These are phyloP conservation scores for Ernsta delagoae DNA, from an alignment of 2,888 invertebrate genomes.

Conservation along the genomic window DNA sequence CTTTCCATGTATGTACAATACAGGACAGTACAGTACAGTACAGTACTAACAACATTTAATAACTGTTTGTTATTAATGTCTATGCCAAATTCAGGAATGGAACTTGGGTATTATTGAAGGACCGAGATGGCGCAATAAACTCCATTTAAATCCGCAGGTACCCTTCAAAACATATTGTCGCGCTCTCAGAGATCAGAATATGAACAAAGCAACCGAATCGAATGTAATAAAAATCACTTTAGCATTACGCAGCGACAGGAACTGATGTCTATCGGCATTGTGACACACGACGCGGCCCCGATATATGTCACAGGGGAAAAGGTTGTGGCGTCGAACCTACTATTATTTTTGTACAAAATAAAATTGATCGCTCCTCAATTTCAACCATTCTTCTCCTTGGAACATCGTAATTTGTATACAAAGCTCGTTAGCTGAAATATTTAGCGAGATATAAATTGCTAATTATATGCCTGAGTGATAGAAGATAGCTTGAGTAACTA, in stretches of 20 bases:
- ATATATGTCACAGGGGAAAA: conserved; percentile 76
- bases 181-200: conserved; percentile 50
- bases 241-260: conserved; percentile 76
- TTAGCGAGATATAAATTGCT: conserved; percentile 3
- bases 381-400: conserved; percentile 40
- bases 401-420: conserved; percentile 42
- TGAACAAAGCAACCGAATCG: conserved; percentile 81
- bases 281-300: conserved; percentile 79
- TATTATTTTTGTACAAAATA: conserved; percentile 80
- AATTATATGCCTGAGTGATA: conserved; percentile 6
- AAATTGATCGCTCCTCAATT: conserved; percentile 62
- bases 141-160: conserved; percentile 1
- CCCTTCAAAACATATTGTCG: conserved; percentile 44
- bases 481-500: neutral
- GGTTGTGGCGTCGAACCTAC: conserved; percentile 67
- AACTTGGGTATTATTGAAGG: too few relatives aligned
- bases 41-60: too few relatives aligned
- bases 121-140: neutral
- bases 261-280: conserved; percentile 80
- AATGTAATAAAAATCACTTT: conserved; percentile 84
- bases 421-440: conserved; percentile 15
- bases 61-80: too few relatives aligned
- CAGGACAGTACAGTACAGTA: too few relatives aligned
- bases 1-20: too few relatives aligned
- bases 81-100: too few relatives aligned